Evolutionary conservation across 2,113 vertebrate species (phyloP), one percentile per base, ranked within the genome.

Genomic region (Percina caprodes): DNA sequence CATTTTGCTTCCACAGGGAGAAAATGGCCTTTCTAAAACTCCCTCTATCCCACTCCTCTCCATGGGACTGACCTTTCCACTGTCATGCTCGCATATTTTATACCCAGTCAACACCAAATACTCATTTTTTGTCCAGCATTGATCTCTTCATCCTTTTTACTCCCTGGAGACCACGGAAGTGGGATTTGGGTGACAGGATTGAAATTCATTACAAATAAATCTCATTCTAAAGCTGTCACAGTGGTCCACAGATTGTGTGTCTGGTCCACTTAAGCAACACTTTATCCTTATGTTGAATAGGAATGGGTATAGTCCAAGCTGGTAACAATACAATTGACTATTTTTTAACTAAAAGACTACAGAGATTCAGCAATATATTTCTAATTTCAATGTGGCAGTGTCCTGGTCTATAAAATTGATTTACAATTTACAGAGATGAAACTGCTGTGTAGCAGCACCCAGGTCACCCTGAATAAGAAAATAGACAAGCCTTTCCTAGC

Each of bases 41-140:
- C 70, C 55, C 77, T 80, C 58, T 46, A 66, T 84, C 62, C 48
- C 14, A 3, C 67, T 45, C 10, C 61, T 77, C 78, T 90, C 78
- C 49, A 49, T 58, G 70, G 82, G 74, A 68, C 69, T 90, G 86
- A 92, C 91, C 87, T 92, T 91, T 89, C 74, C 86, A 61, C 74
- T 76, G 66, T 33, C 81, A 82, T 58, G 63, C 76, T 79, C n/a
- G 24, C 83, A 84, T 84, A 77, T 86, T 89, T 84, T 82, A 83
- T 52, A 88, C 30, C 74, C 52, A 66, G 51, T 85, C 59, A 24
- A 89, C 24, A 83, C 69, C 55, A 86, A 83, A 69, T 78, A 55
- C 39, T 74, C 26, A 49, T 59, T 82, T 63, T 86, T 81, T 80
- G 39, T 77, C 71, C 35, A 11, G 35, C 35, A 1, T 55, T 35